phyloP scores from a whole-genome alignment of 2,113 vertebrate genomes.

The Cynoglossus semilaevis region DNA sequence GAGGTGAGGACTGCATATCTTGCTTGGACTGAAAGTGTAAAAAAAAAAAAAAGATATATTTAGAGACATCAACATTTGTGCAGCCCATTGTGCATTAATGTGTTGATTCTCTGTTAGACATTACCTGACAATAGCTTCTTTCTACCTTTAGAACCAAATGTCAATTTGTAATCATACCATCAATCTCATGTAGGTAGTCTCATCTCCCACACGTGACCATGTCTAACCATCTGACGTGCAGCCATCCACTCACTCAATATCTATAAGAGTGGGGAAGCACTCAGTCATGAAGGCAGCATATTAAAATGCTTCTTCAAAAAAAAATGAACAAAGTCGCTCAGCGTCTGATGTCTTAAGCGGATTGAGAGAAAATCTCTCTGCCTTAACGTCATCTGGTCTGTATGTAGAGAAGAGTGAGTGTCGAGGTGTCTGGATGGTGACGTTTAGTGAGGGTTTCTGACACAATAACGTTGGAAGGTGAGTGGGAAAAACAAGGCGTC shows the following conservation, averaged over 20 bases:
- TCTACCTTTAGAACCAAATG: slow-evolving; percentile 11
- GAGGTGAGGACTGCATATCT: too few relatives aligned
- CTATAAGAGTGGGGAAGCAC: slow-evolving; percentile 68
- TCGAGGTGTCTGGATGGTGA: slow-evolving; percentile 53
- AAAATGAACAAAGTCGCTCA: slow-evolving; percentile 70
- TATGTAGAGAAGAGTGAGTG: slow-evolving; percentile 51
- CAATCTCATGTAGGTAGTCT: slow-evolving; percentile 28
- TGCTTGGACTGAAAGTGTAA: too few relatives aligned
- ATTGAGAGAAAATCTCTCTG: slow-evolving; percentile 78
- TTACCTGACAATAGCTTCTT: slow-evolving; percentile 2
- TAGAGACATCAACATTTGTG: too few relatives aligned
- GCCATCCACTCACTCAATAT: slow-evolving; percentile 57
- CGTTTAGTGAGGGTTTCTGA: slow-evolving; percentile 57
- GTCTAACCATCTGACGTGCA: slow-evolving; percentile 48
- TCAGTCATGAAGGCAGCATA: slow-evolving; percentile 73
- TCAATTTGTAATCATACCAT: slow-evolving; percentile 6
- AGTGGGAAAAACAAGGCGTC: slow-evolving; percentile 16
- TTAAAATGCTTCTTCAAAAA: slow-evolving; percentile 69
- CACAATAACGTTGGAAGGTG: slow-evolving; percentile 49
- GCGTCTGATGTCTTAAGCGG: slow-evolving; percentile 77
- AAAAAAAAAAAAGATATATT: too few relatives aligned
- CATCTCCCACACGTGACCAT: slow-evolving; percentile 41
- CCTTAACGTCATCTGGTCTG: slow-evolving; percentile 69
- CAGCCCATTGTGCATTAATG: too few relatives aligned
- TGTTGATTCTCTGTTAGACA: too few relatives aligned